phyloP scores from a whole-genome alignment of 2,797 vertebrate species.

The Gymnoscopelus braueri region DNA sequence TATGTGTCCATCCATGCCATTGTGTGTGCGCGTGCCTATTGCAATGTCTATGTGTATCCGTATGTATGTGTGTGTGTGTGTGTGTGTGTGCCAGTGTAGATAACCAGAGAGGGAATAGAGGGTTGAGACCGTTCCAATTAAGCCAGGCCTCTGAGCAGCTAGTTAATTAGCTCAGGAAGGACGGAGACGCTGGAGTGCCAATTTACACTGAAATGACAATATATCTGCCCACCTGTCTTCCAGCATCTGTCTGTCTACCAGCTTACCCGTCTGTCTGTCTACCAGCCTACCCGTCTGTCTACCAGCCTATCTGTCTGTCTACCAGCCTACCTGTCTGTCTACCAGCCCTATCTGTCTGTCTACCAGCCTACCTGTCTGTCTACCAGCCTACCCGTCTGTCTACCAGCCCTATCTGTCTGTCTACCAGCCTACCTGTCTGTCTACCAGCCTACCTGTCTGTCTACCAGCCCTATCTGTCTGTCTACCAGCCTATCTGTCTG shows the following conservation, averaged over 20 bases:
- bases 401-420: too few relatives aligned
- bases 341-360: too few relatives aligned
- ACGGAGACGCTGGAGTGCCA: conserved; percentile 63
- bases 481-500: too few relatives aligned
- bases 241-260: neutral
- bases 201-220: conserved; percentile 61
- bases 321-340: too few relatives aligned
- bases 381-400: too few relatives aligned
- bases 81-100: conserved; percentile 38
- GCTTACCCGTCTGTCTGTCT: too few relatives aligned
- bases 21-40: conserved; percentile 1
- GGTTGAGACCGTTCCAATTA: conserved; percentile 74
- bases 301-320: too few relatives aligned
- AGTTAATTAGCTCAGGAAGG: conserved; percentile 78
- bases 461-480: too few relatives aligned
- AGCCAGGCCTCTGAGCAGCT: conserved; percentile 64
- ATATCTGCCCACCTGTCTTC: conserved; percentile 23
- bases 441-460: too few relatives aligned
- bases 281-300: too few relatives aligned
- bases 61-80: conserved; percentile 32
- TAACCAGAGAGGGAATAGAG: conserved; percentile 59
- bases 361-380: too few relatives aligned
- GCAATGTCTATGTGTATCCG: neutral
- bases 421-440: too few relatives aligned
- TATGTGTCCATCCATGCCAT: neutral